These are phyloP conservation scores for Leptinotarsa rubiginosa DNA, from an alignment of 2,888 invertebrate species.

Conservation along the genomic window DNA sequence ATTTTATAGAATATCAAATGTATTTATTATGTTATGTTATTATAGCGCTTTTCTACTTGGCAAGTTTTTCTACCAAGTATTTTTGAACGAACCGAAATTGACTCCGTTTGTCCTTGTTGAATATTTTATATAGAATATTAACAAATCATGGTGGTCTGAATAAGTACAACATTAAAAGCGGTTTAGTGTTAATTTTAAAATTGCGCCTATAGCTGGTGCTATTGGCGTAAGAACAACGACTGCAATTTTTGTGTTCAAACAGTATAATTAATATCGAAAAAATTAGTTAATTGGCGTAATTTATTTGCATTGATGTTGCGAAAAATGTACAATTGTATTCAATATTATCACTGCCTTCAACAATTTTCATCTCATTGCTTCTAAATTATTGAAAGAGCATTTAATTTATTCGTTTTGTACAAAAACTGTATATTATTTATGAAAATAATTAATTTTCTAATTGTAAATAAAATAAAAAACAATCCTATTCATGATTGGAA, in stretches of 20 bases:
- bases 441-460: constrained; percentile 39
- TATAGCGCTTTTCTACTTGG: no score
- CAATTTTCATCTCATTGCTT: constrained; percentile 49
- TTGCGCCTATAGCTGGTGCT: constrained; percentile 24
- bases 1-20: background rate
- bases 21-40: background rate
- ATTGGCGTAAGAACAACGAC: constrained; percentile 44
- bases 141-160: constrained; percentile 22
- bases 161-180: constrained; percentile 37
- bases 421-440: constrained; percentile 49
- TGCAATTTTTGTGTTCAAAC: constrained; percentile 54
- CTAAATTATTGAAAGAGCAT: constrained; percentile 52
- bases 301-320: constrained; percentile 42
- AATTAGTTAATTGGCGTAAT: constrained; percentile 50
- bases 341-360: constrained; percentile 58
- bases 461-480: constrained; percentile 41
- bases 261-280: constrained; percentile 37
- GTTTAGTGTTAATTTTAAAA: constrained; percentile 23
- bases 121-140: background rate
- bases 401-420: constrained; percentile 52
- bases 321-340: constrained; percentile 50
- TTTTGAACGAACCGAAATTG: background rate
- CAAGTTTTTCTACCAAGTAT: no score
- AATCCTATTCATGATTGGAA: constrained; percentile 48
- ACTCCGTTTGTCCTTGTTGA: background rate